Conservation (phyloP, 2,797 vertebrate genomes). For the Crenichthys baileyi region DNA sequence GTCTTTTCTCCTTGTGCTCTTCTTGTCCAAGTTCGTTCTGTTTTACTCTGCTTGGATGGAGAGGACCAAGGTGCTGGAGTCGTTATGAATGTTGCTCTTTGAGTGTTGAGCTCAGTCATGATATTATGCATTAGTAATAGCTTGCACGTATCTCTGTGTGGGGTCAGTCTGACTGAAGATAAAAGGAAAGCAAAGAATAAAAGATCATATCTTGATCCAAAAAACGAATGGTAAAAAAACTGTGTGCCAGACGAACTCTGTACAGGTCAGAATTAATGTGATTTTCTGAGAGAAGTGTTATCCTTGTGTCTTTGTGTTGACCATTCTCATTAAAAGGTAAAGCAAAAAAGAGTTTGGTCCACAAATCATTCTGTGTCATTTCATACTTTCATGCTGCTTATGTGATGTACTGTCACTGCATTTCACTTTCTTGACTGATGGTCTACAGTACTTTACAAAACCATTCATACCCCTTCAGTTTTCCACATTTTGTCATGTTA, state of each 20-base stretch:
- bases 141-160: conserved; percentile 24
- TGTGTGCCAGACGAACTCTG: conserved; percentile 17
- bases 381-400: conserved; percentile 45
- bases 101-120: conserved; percentile 54
- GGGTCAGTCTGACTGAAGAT: conserved; percentile 30
- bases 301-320: conserved; percentile 34
- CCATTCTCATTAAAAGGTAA: conserved; percentile 43
- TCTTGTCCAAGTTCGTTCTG: conserved; percentile 62
- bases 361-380: conserved; percentile 23
- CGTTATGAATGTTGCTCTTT: conserved; percentile 76
- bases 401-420: conserved; percentile 42
- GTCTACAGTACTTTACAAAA: not conserved
- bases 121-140: conserved; percentile 67
- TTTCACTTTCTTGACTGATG: conserved; percentile 18
- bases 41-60: conserved; percentile 70
- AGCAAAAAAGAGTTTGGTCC: conserved; percentile 40
- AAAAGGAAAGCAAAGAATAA: conserved; percentile 41
- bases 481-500: not conserved
- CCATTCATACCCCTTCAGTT: not conserved
- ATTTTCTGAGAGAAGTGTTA: conserved; percentile 54
- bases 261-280: conserved; percentile 46
- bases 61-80: conserved; percentile 58
- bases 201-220: conserved; percentile 48
- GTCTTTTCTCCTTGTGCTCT: conserved; percentile 68
- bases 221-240: conserved; percentile 45